phyloP scores from a whole-genome alignment of 2,888 invertebrate species.

The Thymelicus lineola region DNA sequence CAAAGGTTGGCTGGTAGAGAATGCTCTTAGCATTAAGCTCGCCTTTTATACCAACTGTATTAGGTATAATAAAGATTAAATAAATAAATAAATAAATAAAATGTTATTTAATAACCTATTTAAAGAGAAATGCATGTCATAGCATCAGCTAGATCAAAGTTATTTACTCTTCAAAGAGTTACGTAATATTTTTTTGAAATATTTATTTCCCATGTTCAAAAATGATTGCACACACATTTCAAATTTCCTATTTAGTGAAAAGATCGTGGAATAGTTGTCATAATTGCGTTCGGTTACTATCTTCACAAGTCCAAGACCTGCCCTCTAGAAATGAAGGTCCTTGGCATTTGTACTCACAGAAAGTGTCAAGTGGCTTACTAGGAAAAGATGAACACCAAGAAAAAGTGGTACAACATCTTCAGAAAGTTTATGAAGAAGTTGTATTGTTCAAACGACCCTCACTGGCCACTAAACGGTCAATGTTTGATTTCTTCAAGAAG shows the following conservation, averaged over 20 bases:
- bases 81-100: too few species aligned
- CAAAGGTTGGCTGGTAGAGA: too few species aligned
- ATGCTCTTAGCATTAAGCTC: too few species aligned
- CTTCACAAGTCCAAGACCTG: constrained; percentile 61
- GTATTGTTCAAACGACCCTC: constrained; percentile 80
- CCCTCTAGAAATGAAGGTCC: constrained; percentile 68
- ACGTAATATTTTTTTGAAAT: constrained; percentile 20
- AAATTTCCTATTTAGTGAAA: constrained; percentile 58
- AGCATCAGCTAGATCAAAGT: constrained; percentile 6
- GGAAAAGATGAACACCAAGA: constrained; percentile 90
- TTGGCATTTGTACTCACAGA: constrained; percentile 81
- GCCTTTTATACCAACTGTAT: too few species aligned
- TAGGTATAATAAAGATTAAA: too few species aligned
- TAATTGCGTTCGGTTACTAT: constrained; percentile 64
- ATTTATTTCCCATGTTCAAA: constrained; percentile 48
- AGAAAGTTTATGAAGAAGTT: constrained; percentile 88
- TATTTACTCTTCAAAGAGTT: constrained; percentile 20
- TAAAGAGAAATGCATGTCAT: neutral
- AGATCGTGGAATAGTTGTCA: constrained; percentile 63
- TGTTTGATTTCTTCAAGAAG: constrained; percentile 71
- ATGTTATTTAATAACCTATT: neutral
- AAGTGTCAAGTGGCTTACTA: constrained; percentile 85
- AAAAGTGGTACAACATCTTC: constrained; percentile 88
- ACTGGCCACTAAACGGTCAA: constrained; percentile 49
- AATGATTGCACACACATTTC: constrained; percentile 63